A percentile compares a stretch with the other conserved stretches of the same genome.
These are phyloP conservation scores for Coryphaenoides rupestris DNA, from an alignment of 2,113 vertebrate genomes.

Conservation along the genomic window DNA sequence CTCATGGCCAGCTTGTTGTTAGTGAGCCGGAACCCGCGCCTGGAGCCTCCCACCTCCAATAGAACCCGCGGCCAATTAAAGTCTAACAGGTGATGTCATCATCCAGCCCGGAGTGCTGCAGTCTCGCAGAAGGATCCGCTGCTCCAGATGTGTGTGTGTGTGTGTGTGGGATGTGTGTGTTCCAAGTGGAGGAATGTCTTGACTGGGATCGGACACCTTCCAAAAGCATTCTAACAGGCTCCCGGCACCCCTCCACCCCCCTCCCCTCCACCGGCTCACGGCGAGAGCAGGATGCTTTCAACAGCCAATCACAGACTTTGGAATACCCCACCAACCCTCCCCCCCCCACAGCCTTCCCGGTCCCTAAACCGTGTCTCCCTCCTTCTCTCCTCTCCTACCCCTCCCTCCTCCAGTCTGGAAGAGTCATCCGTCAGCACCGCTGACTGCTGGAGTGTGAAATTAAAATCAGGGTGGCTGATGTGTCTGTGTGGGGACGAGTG, in stretches of 20 bases:
- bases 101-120: constrained; percentile 23
- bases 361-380: constrained; percentile 25
- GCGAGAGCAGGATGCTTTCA: constrained; percentile 43
- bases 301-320: constrained; percentile 52
- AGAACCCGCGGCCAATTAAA: constrained; percentile 47
- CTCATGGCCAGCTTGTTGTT: constrained; percentile 31
- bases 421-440: constrained; percentile 81
- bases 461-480: constrained; percentile 73
- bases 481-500: constrained; percentile 16
- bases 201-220: constrained; percentile 30
- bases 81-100: constrained; percentile 56
- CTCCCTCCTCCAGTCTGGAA: constrained; percentile 55
- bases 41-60: not conserved
- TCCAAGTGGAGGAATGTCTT: not conserved
- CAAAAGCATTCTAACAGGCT: constrained; percentile 39
- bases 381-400: constrained; percentile 25
- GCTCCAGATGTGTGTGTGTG: constrained; percentile 5
- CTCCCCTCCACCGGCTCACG: not conserved
- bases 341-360: constrained; percentile 1
- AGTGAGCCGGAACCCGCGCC: not conserved
- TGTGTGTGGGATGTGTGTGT: not conserved
- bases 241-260: not conserved
- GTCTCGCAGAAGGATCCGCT: not conserved
- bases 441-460: constrained; percentile 82
- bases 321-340: constrained; percentile 33